Percentiles rank a stretch among this genome's conserved stretches.
phyloP scores from a whole-genome alignment of 1,140 invertebrate species.

The Agrypnia vestita region DNA sequence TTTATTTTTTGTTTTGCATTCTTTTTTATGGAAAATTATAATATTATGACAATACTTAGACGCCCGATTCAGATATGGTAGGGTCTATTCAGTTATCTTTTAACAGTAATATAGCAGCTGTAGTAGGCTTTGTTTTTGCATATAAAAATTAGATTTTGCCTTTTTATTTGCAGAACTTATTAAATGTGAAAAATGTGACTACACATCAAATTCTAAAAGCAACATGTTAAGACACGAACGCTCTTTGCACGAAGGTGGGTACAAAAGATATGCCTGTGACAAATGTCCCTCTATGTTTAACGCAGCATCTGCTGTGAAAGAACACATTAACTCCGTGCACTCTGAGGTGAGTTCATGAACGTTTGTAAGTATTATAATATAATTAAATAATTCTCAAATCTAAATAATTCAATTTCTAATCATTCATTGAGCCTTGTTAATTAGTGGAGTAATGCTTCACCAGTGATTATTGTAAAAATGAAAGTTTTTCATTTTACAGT shows the following conservation, averaged over 20 bases:
- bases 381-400: no score
- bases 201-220: constrained; percentile 32
- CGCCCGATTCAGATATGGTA: no score
- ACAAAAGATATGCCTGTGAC: constrained; percentile 48
- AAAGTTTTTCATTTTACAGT: constrained; percentile 44
- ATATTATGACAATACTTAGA: no score
- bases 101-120: no score
- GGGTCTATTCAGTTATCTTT: no score
- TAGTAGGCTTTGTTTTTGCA: background rate
- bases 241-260: constrained; percentile 22
- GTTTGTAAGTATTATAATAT: background rate
- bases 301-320: constrained; percentile 32
- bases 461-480: constrained; percentile 15
- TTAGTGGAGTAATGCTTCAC: no score
- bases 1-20: no score
- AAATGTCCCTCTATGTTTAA: constrained; percentile 52
- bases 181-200: constrained; percentile 49
- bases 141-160: background rate
- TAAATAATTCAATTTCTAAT: no score
- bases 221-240: constrained; percentile 52
- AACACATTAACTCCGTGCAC: constrained; percentile 44
- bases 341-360: constrained; percentile 43
- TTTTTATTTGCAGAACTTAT: constrained; percentile 45
- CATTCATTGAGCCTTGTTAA: no score
- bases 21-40: no score